These are phyloP conservation scores for Myopa tessellatipennis DNA, from an alignment of 2,888 invertebrate species.

Conservation along the genomic window DNA sequence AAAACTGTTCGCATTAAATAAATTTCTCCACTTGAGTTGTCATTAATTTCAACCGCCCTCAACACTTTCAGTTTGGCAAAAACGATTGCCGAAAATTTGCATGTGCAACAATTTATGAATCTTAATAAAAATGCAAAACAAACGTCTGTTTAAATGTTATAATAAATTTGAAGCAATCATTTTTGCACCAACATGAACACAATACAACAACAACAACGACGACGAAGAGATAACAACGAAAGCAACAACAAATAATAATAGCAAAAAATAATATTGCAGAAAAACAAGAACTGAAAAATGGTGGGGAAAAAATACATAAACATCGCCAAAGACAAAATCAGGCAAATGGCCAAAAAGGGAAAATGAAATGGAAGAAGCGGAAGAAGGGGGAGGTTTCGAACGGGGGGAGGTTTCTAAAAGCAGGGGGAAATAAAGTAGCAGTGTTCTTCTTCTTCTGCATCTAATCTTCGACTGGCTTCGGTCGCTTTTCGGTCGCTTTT, in stretches of 20 bases:
- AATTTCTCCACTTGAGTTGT: too few relatives aligned
- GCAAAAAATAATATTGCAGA: neutral
- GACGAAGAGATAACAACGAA: too few relatives aligned
- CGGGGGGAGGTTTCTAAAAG: too few relatives aligned
- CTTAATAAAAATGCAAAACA: constrained; percentile 26
- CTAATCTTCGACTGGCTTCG: constrained; percentile 25
- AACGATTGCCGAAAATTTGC: too few relatives aligned
- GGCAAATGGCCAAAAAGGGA: constrained; percentile 14
- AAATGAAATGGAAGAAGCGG: neutral
- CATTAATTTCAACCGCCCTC: too few relatives aligned
- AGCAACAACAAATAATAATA: too few relatives aligned
- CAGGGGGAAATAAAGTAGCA: neutral
- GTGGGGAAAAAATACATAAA: neutral
- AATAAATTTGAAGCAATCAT: constrained; percentile 34
- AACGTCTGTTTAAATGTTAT: constrained; percentile 30
- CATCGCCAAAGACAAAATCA: constrained; percentile 5
- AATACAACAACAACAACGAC: neutral
- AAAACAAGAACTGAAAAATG: neutral
- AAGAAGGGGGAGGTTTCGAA: too few relatives aligned
- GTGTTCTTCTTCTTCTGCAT: neutral
- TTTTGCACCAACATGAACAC: constrained; percentile 5
- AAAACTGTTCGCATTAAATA: too few relatives aligned
- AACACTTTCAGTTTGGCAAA: too few relatives aligned
- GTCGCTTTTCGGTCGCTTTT: neutral
- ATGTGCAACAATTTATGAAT: constrained; percentile 21